Percentiles rank a stretch among this genome's conserved stretches.
These are phyloP conservation scores for Copidosoma aretas DNA, from an alignment of 2,888 invertebrate genomes.

Conservation along the genomic window DNA sequence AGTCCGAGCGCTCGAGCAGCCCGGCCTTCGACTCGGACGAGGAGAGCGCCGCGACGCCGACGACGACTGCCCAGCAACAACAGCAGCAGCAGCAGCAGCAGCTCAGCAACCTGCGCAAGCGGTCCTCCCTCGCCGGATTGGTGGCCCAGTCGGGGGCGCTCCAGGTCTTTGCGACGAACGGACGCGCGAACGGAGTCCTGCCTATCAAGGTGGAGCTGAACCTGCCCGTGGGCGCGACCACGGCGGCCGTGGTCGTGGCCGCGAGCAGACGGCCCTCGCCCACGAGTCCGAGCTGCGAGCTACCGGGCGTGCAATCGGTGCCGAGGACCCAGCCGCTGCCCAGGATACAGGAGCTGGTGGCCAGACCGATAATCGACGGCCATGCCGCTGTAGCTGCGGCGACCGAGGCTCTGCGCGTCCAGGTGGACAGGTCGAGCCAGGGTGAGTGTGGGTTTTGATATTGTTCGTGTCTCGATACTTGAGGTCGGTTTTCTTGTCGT, in stretches of 20 bases:
- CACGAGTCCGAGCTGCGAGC: conserved; percentile 59
- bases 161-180: conserved; percentile 55
- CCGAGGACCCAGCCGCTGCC: conserved; percentile 68
- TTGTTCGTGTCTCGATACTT: no score
- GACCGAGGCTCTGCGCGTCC: no score
- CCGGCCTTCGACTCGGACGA: conserved; percentile 95
- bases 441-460: conserved; percentile 17
- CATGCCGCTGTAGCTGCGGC: no score
- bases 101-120: conserved; percentile 65
- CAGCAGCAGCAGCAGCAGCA: conserved; percentile 37
- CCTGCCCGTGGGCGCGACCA: conserved; percentile 29
- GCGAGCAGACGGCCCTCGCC: conserved; percentile 46
- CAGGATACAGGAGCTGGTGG: conserved; percentile 68
- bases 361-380: conserved; percentile 67
- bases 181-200: conserved; percentile 50
- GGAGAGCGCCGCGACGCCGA: conserved; percentile 72
- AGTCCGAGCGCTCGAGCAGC: conserved; percentile 86
- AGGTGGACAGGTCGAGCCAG: conserved; percentile 52
- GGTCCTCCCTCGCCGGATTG: conserved; percentile 73
- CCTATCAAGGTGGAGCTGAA: conserved; percentile 49
- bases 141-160: conserved; percentile 73
- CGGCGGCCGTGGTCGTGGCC: conserved; percentile 11
- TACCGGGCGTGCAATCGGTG: conserved; percentile 62
- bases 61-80: conserved; percentile 39
- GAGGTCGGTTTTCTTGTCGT: no score